These are phyloP conservation scores for Parnassius mnemosyne DNA, from an alignment of 2,888 invertebrate species.

Conservation along the genomic window DNA sequence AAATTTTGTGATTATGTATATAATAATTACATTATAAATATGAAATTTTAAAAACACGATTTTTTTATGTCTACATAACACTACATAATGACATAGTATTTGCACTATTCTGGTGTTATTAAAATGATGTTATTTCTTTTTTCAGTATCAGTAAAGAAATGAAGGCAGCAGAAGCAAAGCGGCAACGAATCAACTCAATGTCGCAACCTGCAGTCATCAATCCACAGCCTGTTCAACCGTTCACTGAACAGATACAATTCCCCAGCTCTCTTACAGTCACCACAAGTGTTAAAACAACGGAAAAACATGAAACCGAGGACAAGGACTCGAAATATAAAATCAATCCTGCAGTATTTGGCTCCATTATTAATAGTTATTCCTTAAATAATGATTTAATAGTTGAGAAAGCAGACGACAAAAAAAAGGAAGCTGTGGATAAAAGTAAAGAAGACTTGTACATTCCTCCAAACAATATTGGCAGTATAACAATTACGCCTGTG, in stretches of 20 bases:
- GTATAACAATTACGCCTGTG: conserved; percentile 73
- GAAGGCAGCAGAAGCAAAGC: conserved; percentile 58
- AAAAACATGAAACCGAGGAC: conserved; percentile 34
- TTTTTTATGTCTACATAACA: no score
- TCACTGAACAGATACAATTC: conserved; percentile 64
- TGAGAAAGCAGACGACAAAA: conserved; percentile 55
- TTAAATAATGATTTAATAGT: conserved; percentile 56
- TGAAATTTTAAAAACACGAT: no score
- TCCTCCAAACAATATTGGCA: conserved; percentile 67
- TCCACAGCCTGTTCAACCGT: conserved; percentile 31
- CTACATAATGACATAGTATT: no score
- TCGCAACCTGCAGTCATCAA: conserved; percentile 37
- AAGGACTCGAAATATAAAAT: conserved; percentile 39
- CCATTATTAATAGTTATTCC: conserved; percentile 49
- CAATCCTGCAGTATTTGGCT: conserved; percentile 42
- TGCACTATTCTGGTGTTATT: no score
- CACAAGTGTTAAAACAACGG: conserved; percentile 45
- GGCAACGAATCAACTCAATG: conserved; percentile 51
- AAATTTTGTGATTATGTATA: no score
- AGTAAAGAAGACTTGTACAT: conserved; percentile 61
- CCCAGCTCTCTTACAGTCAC: conserved; percentile 73
- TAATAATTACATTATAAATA: no score
- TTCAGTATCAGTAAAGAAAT: conserved; percentile 70
- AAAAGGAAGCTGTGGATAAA: conserved; percentile 40
- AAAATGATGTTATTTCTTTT: conserved; percentile 27